phyloP scores from a whole-genome alignment of 92 coral and sea anemone genomes.

The Zoanthus solanderi region DNA sequence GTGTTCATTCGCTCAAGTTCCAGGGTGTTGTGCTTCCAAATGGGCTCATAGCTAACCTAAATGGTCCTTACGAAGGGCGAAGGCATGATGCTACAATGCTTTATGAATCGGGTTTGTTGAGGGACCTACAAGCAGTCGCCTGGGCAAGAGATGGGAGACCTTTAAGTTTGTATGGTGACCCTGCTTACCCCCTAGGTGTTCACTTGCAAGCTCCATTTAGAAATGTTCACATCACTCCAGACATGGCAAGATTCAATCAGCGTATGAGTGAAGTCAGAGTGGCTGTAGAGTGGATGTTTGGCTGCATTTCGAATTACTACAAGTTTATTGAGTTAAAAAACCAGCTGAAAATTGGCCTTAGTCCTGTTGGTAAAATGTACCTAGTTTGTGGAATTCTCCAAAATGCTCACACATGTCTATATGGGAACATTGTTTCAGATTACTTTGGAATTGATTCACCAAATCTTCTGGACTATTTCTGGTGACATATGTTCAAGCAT shows the following conservation, averaged over 20 bases:
- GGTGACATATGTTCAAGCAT: slow-evolving; percentile 51
- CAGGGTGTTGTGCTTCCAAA: slow-evolving; percentile 49
- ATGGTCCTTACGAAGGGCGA: slow-evolving; percentile 55
- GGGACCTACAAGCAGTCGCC: slow-evolving; percentile 47
- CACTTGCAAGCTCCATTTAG: slow-evolving; percentile 14
- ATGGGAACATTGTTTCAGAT: slow-evolving; percentile 52
- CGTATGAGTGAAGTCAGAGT: slow-evolving; percentile 18
- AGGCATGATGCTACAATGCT: slow-evolving; percentile 60
- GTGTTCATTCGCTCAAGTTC: slow-evolving; percentile 40
- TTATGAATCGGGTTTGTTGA: slow-evolving; percentile 55
- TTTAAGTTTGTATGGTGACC: slow-evolving; percentile 31
- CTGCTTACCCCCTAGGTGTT: slow-evolving; percentile 37
- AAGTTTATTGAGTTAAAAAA: slow-evolving; percentile 47
- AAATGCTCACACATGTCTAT: slow-evolving; percentile 54
- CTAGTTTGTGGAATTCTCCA: slow-evolving; percentile 49
- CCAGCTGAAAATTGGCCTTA: slow-evolving; percentile 38
- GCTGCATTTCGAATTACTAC: slow-evolving; percentile 37
- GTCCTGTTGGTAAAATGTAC: slow-evolving; percentile 41
- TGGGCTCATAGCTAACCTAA: slow-evolving; percentile 55
- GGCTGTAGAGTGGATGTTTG: slow-evolving; percentile 41
- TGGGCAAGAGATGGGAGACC: slow-evolving; percentile 48
- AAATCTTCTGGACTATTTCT: slow-evolving; percentile 42
- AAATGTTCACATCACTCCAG: neutral
- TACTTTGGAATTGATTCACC: slow-evolving; percentile 43
- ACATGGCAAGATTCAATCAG: neutral